Conservation (phyloP, 2,113 vertebrate species). For the Lanius ludovicianus region DNA sequence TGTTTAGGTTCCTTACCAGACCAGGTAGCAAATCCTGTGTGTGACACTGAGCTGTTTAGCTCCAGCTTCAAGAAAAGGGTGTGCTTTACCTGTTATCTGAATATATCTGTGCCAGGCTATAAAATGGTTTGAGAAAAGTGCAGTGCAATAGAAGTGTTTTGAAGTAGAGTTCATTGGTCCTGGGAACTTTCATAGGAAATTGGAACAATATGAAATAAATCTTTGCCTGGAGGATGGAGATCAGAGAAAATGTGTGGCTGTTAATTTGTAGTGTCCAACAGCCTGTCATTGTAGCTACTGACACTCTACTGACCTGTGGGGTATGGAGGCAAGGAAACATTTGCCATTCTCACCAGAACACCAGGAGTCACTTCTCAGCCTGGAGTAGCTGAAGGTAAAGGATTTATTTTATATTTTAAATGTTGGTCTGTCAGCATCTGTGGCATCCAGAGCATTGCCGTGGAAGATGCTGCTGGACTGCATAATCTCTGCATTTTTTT, state of each 20-base stretch:
- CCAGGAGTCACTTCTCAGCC: neutral
- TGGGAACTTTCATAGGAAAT: neutral
- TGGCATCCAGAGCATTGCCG: neutral
- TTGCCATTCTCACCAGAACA: neutral
- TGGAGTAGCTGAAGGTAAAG: neutral
- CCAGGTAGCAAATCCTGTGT: neutral
- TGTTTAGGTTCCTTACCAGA: neutral
- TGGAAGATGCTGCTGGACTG: neutral
- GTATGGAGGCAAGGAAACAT: neutral
- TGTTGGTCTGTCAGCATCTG: neutral
- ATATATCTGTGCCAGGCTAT: neutral
- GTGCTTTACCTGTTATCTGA: neutral
- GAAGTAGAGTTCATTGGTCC: neutral
- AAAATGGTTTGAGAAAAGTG: neutral
- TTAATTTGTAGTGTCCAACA: neutral
- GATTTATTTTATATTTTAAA: neutral
- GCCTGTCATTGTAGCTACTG: conserved; percentile 5
- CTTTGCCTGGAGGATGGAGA: conserved; percentile 6
- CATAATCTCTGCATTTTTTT: neutral
- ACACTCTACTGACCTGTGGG: neutral
- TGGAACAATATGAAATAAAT: neutral
- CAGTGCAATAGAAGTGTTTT: neutral
- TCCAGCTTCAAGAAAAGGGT: neutral
- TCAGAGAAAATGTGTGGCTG: neutral
- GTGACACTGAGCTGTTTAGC: neutral